Base-by-base conservation (phyloP, 2,797 vertebrate species). In the Steatocranus sp. region DNA sequence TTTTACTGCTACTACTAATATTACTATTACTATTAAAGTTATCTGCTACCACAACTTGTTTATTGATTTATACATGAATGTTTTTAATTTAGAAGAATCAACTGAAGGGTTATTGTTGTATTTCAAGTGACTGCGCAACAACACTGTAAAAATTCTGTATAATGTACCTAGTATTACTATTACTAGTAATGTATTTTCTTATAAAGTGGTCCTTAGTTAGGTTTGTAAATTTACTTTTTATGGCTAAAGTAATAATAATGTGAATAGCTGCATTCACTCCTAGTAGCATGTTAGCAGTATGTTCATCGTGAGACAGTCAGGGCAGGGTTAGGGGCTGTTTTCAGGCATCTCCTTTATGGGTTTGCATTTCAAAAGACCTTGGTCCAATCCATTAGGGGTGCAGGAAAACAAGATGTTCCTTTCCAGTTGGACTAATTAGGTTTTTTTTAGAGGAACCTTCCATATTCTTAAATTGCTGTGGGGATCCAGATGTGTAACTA, bases 401-500 rank as follows among this genome's bases (percentile, higher is more conserved):
- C 81, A 92, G 92, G 91, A 90, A 95, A 94, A 94, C 94, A 95
- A 94, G 94, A 95, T 95, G 91, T 91, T 96, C 83, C 89, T 93
- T 89, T 95, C 88, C 91, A 92, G 93, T 95, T 90, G 88, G 91
- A 94, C 91, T 95, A 95, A 95, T 96, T 94, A 96, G 86, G 56
- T 91, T 89, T 89, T 50, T 46, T 92, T 91, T 91, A 89, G 84
- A 91, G 90, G 93, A 94, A 88, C 88, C 91, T 89, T 95, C 93
- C 88, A 89, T 93, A 95, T 94, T 91, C 93, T 94, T 95, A 95
- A 94, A 95, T 91, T 92, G 91, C 94, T 94, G 87, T 91, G 88
- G 91, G 94, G 93, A 95, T 95, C 95, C 95, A 96, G 95, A 96
- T 96, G 96, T 96, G 94, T 93, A 96, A 95, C 92, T 95, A 93